phyloP scores from a whole-genome alignment of 2,797 vertebrate genomes.

The Rhinichthys osculus region DNA sequence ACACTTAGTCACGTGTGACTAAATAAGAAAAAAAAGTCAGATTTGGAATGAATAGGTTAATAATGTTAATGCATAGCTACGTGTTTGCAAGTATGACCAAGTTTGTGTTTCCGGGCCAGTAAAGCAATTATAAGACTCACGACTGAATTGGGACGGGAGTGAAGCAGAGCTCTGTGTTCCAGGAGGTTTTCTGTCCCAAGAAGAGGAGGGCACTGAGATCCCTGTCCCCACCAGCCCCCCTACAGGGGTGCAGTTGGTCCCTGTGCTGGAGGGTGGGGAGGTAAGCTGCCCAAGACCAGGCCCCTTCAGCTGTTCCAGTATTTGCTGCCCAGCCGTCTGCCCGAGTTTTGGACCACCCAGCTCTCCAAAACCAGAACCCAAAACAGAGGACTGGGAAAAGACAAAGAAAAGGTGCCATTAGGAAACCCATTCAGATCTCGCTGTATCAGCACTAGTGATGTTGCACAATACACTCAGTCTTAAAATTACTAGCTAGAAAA shows the following conservation, averaged over 20 bases:
- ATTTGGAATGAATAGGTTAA: too few relatives aligned
- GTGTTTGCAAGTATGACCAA: slow-evolving; percentile 19
- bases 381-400: slow-evolving; percentile 85
- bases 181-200: slow-evolving; percentile 89
- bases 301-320: slow-evolving; percentile 90
- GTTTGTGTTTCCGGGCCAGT: background rate
- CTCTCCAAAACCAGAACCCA: slow-evolving; percentile 92
- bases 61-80: background rate
- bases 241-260: slow-evolving; percentile 72
- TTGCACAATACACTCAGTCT: background rate
- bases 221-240: slow-evolving; percentile 72
- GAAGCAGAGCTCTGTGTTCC: slow-evolving; percentile 79
- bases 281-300: slow-evolving; percentile 86
- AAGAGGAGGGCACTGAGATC: slow-evolving; percentile 66
- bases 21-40: background rate
- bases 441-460: too few relatives aligned
- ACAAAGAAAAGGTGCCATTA: background rate
- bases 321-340: slow-evolving; percentile 85
- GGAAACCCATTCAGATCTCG: background rate
- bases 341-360: slow-evolving; percentile 85
- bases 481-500: background rate
- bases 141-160: slow-evolving; percentile 87
- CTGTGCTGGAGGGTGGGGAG: slow-evolving; percentile 72
- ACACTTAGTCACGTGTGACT: background rate
- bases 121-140: slow-evolving; percentile 66